Conservation (phyloP, 2,113 vertebrate species). For the Antennarius striatus region DNA sequence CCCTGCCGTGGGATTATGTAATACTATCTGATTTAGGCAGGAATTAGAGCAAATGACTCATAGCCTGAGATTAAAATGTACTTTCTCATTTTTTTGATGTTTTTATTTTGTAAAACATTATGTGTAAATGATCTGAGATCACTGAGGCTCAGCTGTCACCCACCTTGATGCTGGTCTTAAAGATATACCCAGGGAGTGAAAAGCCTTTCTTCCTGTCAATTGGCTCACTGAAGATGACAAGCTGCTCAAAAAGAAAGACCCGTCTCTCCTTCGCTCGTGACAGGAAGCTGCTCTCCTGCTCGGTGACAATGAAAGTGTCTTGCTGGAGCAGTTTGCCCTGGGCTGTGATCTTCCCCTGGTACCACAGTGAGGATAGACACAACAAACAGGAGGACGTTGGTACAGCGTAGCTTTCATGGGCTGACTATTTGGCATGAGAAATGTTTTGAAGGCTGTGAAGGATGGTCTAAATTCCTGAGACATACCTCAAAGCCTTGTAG, state of each 20-base stretch:
- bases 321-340: constrained; percentile 92
- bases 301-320: constrained; percentile 87
- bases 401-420: constrained; percentile 2
- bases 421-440: constrained; percentile 28
- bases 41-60: constrained; percentile 9
- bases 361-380: constrained; percentile 11
- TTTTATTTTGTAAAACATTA: constrained; percentile 8
- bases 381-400: constrained; percentile 20
- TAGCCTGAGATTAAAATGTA: neutral
- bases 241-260: constrained; percentile 92
- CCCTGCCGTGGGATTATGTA: constrained; percentile 44
- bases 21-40: constrained; percentile 12
- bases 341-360: constrained; percentile 90
- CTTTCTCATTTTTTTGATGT: neutral
- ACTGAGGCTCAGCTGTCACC: neutral
- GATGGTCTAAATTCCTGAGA: constrained; percentile 29
- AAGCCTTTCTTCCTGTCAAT: constrained; percentile 89
- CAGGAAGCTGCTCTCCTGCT: constrained; percentile 86
- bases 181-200: constrained; percentile 85
- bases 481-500: constrained; percentile 92
- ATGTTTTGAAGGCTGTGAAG: constrained; percentile 17
- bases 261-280: constrained; percentile 87
- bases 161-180: constrained; percentile 93
- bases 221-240: constrained; percentile 91
- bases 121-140: neutral